Conservation (phyloP, 2,797 vertebrate species). For the Lithobates pipiens region DNA sequence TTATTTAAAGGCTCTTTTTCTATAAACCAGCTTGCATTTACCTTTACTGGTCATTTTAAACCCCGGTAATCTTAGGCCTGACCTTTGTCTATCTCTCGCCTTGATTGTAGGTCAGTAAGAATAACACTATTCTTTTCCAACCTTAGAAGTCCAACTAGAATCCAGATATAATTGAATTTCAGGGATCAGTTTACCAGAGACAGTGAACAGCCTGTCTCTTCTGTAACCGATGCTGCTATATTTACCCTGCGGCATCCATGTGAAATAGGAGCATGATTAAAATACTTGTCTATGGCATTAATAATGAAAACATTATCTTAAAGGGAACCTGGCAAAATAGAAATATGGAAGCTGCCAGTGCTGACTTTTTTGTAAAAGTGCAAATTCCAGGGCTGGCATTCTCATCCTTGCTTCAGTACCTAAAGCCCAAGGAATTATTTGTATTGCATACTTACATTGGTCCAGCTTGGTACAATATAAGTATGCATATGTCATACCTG, state of each 20-base stretch:
- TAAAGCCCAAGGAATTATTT: too few species aligned
- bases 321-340: background rate
- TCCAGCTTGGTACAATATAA: too few species aligned
- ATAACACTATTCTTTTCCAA: background rate
- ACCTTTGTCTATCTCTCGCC: too few species aligned
- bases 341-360: background rate
- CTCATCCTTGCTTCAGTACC: background rate
- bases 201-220: background rate
- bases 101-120: background rate
- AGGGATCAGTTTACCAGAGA: slow-evolving; percentile 18
- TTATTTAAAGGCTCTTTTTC: too few species aligned
- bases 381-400: background rate
- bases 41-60: too few species aligned
- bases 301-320: slow-evolving; percentile 15
- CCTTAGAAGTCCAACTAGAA: background rate
- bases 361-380: background rate
- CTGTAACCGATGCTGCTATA: background rate
- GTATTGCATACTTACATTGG: too few species aligned
- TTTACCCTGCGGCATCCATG: slow-evolving; percentile 24
- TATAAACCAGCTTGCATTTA: too few species aligned
- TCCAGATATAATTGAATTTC: slow-evolving; percentile 6
- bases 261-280: background rate
- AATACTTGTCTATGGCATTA: slow-evolving; percentile 20
- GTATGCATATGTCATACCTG: too few species aligned
- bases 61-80: too few species aligned